These are phyloP conservation scores for Pseudomugil gertrudae DNA, from an alignment of 2,797 vertebrate genomes.

Conservation along the genomic window DNA sequence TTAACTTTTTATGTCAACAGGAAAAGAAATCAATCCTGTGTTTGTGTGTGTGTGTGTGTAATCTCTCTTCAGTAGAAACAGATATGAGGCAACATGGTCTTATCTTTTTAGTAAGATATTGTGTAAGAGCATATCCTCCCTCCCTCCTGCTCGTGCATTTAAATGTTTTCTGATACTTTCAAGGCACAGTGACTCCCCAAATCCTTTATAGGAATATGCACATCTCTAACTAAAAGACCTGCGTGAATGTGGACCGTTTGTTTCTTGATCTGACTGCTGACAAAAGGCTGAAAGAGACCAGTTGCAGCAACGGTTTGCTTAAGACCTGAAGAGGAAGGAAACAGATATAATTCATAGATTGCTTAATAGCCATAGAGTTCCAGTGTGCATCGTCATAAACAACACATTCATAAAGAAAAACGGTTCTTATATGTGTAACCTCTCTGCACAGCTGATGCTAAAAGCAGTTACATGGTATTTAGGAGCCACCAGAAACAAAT, in stretches of 20 bases:
- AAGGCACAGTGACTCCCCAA: not conserved
- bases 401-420: not conserved
- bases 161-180: not conserved
- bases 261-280: too few relatives aligned
- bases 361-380: not conserved
- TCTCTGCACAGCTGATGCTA: not conserved
- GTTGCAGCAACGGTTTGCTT: not conserved
- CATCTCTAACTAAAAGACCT: too few relatives aligned
- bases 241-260: too few relatives aligned
- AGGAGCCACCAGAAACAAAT: slow-evolving; percentile 9
- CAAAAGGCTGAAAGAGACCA: too few relatives aligned
- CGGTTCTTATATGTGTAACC: not conserved
- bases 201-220: not conserved
- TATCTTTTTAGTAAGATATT: not conserved
- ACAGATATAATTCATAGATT: not conserved
- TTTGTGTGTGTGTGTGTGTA: not conserved
- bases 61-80: not conserved
- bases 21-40: not conserved
- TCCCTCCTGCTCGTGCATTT: not conserved
- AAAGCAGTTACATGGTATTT: not conserved
- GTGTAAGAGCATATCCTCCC: not conserved
- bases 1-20: not conserved
- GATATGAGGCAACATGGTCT: not conserved
- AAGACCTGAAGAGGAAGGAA: slow-evolving; percentile 37
- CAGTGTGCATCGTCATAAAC: not conserved